A percentile compares a stretch with the other conserved stretches of the same genome.
phyloP scores from a whole-genome alignment of 2,797 vertebrate genomes.

The Cossypha caffra region DNA sequence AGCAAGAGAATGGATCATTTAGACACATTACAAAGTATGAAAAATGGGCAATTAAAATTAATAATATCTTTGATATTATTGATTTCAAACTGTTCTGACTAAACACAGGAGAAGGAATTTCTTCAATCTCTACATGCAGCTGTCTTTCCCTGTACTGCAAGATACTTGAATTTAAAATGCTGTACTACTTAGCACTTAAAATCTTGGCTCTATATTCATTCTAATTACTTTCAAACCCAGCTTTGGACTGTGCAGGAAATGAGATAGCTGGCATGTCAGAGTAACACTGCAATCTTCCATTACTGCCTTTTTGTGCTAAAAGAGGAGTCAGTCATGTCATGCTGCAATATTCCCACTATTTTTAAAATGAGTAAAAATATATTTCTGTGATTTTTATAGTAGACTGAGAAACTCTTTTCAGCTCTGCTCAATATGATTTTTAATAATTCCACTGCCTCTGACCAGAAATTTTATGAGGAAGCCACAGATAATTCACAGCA shows the following conservation, averaged over 20 bases:
- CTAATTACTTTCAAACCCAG: constrained; percentile 54
- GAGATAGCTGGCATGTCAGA: constrained; percentile 27
- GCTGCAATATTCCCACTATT: constrained; percentile 3
- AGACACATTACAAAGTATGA: neutral
- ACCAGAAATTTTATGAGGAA: neutral
- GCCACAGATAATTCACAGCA: neutral
- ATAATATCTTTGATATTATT: neutral
- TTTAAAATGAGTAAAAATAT: constrained; percentile 21
- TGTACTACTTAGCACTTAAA: constrained; percentile 35
- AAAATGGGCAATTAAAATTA: neutral
- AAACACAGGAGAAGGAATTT: neutral
- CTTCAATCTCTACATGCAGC: neutral
- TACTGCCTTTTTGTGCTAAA: constrained; percentile 15
- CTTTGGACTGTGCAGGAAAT: constrained; percentile 41
- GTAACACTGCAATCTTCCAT: neutral
- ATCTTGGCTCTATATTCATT: constrained; percentile 16
- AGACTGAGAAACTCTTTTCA: neutral
- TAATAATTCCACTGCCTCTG: neutral
- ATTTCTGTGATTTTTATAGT: neutral
- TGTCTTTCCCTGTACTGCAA: neutral
- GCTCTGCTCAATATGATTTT: neutral
- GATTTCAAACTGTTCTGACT: neutral
- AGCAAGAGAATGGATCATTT: neutral
- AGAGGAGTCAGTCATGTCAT: neutral
- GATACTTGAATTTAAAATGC: constrained; percentile 15